phyloP scores from a whole-genome alignment of 2,797 vertebrate genomes.

The Brotogeris chrysoptera region DNA sequence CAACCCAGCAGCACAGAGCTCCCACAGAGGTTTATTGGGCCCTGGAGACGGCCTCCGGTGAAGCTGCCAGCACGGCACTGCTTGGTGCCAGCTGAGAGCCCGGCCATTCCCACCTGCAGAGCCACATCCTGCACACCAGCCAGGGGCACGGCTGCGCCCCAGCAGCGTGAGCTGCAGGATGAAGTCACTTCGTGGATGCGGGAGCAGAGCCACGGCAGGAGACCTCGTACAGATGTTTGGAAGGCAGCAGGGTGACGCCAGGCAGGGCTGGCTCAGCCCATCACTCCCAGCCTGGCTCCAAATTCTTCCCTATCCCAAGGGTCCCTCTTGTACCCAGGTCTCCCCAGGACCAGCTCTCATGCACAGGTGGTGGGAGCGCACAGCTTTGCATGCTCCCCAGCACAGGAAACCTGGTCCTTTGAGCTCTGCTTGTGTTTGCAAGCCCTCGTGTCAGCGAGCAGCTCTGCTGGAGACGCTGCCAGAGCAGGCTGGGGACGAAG shows the following conservation, averaged over 20 bases:
- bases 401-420: not conserved
- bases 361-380: not conserved
- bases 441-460: accelerated
- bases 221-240: not conserved
- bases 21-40: not conserved
- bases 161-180: not conserved
- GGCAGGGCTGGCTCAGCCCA: not conserved
- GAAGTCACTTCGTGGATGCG: not conserved
- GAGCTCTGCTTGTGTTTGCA: not conserved
- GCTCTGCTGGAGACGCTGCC: not conserved
- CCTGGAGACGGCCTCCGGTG: not conserved
- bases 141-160: accelerated
- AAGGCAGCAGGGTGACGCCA: not conserved
- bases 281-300: not conserved
- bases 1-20: not conserved
- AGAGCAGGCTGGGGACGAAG: not conserved
- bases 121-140: not conserved
- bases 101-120: not conserved
- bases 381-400: accelerated
- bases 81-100: not conserved
- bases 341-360: not conserved
- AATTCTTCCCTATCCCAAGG: not conserved
- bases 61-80: not conserved
- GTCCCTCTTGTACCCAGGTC: not conserved
- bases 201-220: not conserved